Percentiles rank a stretch among this genome's conserved stretches.
These are phyloP conservation scores for Tiliacea citrago DNA, from an alignment of 2,888 invertebrate genomes.

Conservation along the genomic window DNA sequence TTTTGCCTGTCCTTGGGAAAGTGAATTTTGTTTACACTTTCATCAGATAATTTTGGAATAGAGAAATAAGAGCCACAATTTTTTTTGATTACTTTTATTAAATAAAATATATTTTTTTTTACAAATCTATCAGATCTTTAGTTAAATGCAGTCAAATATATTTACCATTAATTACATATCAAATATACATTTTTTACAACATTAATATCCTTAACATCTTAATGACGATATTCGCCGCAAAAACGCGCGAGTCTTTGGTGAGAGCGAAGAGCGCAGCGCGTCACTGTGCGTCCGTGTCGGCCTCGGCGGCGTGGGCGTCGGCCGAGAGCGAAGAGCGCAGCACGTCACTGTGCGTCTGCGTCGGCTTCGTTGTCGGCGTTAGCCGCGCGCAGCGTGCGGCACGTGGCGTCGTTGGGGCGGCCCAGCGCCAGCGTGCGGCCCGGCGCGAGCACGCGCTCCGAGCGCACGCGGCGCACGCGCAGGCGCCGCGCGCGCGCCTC, in stretches of 20 bases:
- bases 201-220: background rate
- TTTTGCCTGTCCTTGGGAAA: too few relatives aligned
- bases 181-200: background rate
- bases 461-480: conserved; percentile 55
- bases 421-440: conserved; percentile 81
- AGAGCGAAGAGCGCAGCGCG: background rate
- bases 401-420: conserved; percentile 75
- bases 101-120: background rate
- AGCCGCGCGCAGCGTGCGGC: conserved; percentile 73
- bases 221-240: background rate
- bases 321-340: background rate
- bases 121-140: conserved; percentile 44
- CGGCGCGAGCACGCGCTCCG: conserved; percentile 72
- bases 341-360: conserved; percentile 9
- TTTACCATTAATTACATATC: background rate
- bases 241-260: conserved; percentile 30
- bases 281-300: conserved; percentile 14
- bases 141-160: conserved; percentile 26
- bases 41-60: background rate
- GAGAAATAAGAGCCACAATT: background rate
- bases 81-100: background rate
- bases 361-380: conserved; percentile 44
- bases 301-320: too few relatives aligned
- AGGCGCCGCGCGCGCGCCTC: conserved; percentile 31
- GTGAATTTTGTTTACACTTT: background rate